Percentiles rank a stretch among this genome's conserved stretches.
phyloP scores from a whole-genome alignment of 2,113 vertebrate species.

The Athene noctua region DNA sequence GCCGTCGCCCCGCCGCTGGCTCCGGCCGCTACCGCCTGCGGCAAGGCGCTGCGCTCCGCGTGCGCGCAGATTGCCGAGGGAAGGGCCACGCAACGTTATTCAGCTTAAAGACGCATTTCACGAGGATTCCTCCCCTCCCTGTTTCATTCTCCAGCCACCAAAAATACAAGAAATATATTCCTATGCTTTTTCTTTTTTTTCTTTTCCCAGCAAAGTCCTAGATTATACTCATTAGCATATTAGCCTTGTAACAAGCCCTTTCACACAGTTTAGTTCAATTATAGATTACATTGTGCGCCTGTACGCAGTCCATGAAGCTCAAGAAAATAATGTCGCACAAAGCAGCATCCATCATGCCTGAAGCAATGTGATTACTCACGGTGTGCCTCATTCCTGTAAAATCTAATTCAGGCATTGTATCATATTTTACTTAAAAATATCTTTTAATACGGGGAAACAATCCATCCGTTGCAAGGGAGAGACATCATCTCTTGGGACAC shows the following conservation, averaged over 20 bases:
- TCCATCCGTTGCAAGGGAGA: background rate
- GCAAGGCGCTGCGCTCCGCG: background rate
- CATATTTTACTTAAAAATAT: constrained; percentile 12
- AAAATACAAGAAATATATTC: background rate
- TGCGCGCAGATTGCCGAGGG: background rate
- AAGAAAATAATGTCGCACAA: constrained; percentile 24
- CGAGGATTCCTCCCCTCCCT: background rate
- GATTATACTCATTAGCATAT: constrained; percentile 17
- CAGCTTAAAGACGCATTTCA: background rate
- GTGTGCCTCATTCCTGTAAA: background rate
- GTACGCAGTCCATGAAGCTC: background rate
- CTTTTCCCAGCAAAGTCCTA: background rate
- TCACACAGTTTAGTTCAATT: constrained; percentile 36
- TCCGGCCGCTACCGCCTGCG: background rate
- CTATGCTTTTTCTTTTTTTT: background rate
- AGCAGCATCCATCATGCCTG: background rate
- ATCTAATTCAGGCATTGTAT: constrained; percentile 35
- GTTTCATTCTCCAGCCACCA: background rate
- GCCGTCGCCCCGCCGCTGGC: constrained; percentile 5
- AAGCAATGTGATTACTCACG: background rate
- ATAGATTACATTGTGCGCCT: background rate
- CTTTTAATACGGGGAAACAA: constrained; percentile 6
- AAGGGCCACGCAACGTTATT: background rate
- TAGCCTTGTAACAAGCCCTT: constrained; percentile 45
- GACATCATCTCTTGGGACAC: background rate